Conservation (phyloP, 2,888 invertebrate species). For the Heteromurus nitidus region DNA sequence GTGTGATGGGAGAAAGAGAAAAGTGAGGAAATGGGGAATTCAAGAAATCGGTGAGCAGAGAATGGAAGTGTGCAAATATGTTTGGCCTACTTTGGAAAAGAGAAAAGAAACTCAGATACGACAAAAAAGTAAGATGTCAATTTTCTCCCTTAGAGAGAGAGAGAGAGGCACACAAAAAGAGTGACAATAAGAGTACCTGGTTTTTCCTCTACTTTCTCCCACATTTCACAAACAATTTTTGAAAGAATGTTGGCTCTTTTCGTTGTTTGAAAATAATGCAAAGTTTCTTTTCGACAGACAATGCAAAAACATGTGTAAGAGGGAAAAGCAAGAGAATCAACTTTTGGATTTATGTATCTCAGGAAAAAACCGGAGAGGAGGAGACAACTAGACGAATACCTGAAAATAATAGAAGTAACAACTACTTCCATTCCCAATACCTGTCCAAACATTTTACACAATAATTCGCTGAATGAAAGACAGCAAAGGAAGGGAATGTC, state of each 20-base stretch:
- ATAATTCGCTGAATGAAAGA: conserved; percentile 4
- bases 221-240: not conserved
- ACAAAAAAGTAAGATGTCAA: conserved; percentile 41
- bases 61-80: conserved; percentile 32
- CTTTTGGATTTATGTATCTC: not conserved
- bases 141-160: conserved; percentile 16
- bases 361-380: not conserved
- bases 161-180: too few relatives aligned
- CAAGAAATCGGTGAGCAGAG: too few relatives aligned
- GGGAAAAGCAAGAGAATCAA: not conserved
- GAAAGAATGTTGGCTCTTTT: not conserved
- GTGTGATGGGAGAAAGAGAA: too few relatives aligned
- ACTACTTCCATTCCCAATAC: not conserved
- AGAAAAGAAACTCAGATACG: conserved; percentile 31
- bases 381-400: not conserved
- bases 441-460: conserved; percentile 7
- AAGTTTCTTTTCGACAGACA: not conserved
- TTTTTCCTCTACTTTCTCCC: not conserved
- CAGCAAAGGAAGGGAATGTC: conserved; percentile 10
- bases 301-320: too few relatives aligned
- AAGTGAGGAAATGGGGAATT: too few relatives aligned
- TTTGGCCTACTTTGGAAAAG: conserved; percentile 32
- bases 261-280: not conserved
- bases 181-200: too few relatives aligned
- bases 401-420: not conserved